A percentile compares a stretch with the other conserved stretches of the same genome.
Conservation (phyloP, 2,113 vertebrate genomes). For the Burhinus bistriatus region DNA sequence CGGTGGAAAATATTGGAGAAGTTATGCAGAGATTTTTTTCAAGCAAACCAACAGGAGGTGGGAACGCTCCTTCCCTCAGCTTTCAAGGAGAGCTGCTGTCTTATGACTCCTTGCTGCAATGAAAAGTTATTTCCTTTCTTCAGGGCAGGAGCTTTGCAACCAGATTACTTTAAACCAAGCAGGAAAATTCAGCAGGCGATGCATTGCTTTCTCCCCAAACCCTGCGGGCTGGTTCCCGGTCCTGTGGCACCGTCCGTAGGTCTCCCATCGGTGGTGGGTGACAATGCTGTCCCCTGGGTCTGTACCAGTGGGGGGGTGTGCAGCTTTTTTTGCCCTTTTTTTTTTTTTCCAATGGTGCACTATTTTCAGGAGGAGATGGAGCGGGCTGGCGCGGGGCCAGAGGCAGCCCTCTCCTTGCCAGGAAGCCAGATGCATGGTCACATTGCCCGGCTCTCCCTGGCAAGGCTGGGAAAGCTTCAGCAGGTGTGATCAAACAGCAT, state of each 20-base stretch:
- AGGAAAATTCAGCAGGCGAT: neutral
- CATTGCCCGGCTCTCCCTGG: slow-evolving; percentile 68
- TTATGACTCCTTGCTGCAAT: slow-evolving; percentile 35
- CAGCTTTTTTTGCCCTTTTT: neutral
- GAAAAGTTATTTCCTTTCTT: slow-evolving; percentile 18
- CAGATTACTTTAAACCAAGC: neutral
- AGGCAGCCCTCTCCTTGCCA: slow-evolving; percentile 58
- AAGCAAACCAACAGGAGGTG: slow-evolving; percentile 27
- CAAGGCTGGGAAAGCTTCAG: slow-evolving; percentile 66
- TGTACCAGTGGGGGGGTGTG: rapidly evolving
- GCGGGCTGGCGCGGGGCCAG: neutral
- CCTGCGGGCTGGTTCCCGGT: neutral
- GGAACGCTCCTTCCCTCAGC: slow-evolving; percentile 2
- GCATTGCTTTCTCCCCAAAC: neutral
- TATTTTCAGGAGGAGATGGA: slow-evolving; percentile 62
- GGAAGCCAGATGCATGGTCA: slow-evolving; percentile 71
- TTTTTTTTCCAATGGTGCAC: neutral
- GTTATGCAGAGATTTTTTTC: neutral
- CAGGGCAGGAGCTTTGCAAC: neutral
- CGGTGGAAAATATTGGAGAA: slow-evolving; percentile 11
- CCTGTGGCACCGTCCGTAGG: rapidly evolving
- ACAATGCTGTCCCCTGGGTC: neutral
- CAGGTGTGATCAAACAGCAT: slow-evolving; percentile 69
- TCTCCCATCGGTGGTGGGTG: neutral
- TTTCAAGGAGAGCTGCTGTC: slow-evolving; percentile 30